These are phyloP conservation scores for Sepiola atlantica DNA, from an alignment of 2,888 invertebrate genomes.

Conservation along the genomic window DNA sequence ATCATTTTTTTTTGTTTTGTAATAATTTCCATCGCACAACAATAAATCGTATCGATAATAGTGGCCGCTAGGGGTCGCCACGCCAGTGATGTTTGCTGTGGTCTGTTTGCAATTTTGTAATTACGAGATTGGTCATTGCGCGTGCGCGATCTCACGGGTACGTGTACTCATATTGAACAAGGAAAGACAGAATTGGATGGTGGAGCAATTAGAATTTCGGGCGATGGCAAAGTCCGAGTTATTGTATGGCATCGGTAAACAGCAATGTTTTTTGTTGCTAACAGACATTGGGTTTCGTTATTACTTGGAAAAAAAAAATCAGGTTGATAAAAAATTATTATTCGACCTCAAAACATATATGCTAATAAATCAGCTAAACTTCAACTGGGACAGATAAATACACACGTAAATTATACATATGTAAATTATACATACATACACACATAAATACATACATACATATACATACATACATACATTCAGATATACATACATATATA, in stretches of 20 bases:
- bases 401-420: too few species aligned
- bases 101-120: not conserved
- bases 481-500: not conserved
- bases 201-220: not conserved
- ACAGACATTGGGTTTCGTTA: too few species aligned
- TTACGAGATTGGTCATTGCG: not conserved
- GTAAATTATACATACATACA: too few species aligned
- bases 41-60: not conserved
- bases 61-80: not conserved
- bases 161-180: not conserved
- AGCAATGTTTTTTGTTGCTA: too few species aligned
- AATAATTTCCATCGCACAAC: not conserved
- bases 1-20: not conserved
- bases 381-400: too few species aligned
- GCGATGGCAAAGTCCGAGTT: not conserved
- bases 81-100: not conserved
- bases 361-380: too few species aligned
- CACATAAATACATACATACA: not conserved
- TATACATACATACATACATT: not conserved
- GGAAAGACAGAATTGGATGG: not conserved
- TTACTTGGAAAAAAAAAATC: too few species aligned
- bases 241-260: not conserved
- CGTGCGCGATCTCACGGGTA: not conserved
- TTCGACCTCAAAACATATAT: too few species aligned
- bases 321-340: too few species aligned